Evolutionary conservation across 1,140 invertebrate species (phyloP), one percentile per base, ranked within the genome.

Genomic region (Pogonomyrmex barbatus): DNA sequence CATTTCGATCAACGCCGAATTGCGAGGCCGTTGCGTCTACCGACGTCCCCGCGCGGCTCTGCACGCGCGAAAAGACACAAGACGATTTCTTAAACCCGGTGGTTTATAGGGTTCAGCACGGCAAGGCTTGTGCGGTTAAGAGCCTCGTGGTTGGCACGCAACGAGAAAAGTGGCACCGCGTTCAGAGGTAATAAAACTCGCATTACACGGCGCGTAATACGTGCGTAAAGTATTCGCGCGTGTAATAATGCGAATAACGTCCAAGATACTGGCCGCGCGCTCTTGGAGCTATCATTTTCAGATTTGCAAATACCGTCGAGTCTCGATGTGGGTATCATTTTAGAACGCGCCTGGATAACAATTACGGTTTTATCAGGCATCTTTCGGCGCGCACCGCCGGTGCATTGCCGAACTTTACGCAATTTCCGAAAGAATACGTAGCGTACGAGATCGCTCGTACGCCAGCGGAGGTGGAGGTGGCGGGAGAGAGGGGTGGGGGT

Each of bases 101-200:
- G 24, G 47, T 65, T 82, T 60, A 33, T 14, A 33, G 24, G 58
- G 50, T 47, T 58, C 65, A 63, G 45, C 71, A 2, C 30, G 70
- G 45, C 39, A 10, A 67, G 50, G 52, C 17, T 68, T 50, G 5
- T 68, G 87, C 88, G 88, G 67, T 70, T 71, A 73, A 83, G 42
- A 82, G 67, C 52, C 39, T 24, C 75, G 77, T 52, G 65, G 52
- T 58, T 47, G 60, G 54, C 73, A 78, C 77, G 71, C 56, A 65
- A 60, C 52, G 75, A 89, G 88, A 78, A 90, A 90, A 87, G 88
- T 89, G 77, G 84, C 58, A 67, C 60, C 84, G 75, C 88, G 84
- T 89, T 86, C 86, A 85, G 70, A 63, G 79, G 88, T 77, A 89
- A 89, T 90, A 89, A 90, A 89, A 87, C 52, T 87, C 81, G 88